These are phyloP conservation scores for Bolinopsis microptera DNA, from an alignment of 37 sponge, comb jelly and placozoan genomes.

Conservation along the genomic window DNA sequence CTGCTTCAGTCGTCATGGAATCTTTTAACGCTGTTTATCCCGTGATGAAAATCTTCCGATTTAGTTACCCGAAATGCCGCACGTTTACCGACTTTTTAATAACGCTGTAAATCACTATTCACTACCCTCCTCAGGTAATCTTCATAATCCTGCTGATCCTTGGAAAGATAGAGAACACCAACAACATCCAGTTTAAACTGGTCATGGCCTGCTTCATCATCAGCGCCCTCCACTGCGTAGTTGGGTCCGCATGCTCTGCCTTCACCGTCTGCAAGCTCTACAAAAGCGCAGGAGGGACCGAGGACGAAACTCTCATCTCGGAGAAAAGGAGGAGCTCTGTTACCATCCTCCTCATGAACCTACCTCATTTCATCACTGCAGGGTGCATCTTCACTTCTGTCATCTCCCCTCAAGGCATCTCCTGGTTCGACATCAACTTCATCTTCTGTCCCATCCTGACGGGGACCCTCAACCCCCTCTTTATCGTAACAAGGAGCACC, in stretches of 20 bases:
- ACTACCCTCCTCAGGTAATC: not conserved
- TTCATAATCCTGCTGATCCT: constrained; percentile 62
- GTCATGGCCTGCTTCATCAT: constrained; percentile 57
- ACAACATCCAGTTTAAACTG: constrained; percentile 21
- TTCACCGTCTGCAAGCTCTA: constrained; percentile 44
- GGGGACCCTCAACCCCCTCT: constrained; percentile 49
- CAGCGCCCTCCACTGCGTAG: constrained; percentile 35
- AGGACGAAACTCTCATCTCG: not conserved
- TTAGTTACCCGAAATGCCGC: too few species aligned
- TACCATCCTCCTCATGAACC: constrained; percentile 56
- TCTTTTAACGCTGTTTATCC: too few species aligned
- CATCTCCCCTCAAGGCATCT: constrained; percentile 1
- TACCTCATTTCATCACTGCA: constrained; percentile 42
- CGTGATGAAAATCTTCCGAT: too few species aligned
- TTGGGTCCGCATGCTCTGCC: constrained; percentile 35
- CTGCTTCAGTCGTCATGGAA: too few species aligned
- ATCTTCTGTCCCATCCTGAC: constrained; percentile 66
- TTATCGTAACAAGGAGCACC: constrained; percentile 21
- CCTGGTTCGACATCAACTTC: constrained; percentile 67
- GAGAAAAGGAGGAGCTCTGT: constrained; percentile 35
- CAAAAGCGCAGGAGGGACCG: not conserved
- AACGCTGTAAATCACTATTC: too few species aligned
- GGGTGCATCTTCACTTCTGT: constrained; percentile 64
- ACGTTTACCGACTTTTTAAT: too few species aligned
- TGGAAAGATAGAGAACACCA: constrained; percentile 2